These are phyloP conservation scores for Epizoanthus fatuus DNA, from an alignment of 92 coral and sea anemone species.

Conservation along the genomic window DNA sequence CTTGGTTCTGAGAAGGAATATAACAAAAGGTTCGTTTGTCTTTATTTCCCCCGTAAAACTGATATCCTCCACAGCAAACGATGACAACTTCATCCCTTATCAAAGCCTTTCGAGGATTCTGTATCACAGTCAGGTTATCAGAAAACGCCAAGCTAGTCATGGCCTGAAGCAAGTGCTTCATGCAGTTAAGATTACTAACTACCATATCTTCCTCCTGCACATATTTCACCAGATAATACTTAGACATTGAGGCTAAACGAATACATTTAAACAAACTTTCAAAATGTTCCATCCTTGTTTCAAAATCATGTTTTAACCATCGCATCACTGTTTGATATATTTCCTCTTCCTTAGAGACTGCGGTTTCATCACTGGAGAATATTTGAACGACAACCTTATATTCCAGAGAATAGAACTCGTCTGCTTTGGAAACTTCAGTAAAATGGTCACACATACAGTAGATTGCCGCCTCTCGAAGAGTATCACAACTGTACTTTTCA, in stretches of 20 bases:
- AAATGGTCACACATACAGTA: slow-evolving; percentile 58
- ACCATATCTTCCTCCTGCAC: slow-evolving; percentile 70
- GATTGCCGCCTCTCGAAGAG: slow-evolving; percentile 54
- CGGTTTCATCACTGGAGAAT: slow-evolving; percentile 64
- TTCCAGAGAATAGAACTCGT: slow-evolving; percentile 54
- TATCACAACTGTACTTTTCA: slow-evolving; percentile 54
- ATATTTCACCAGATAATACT: slow-evolving; percentile 55
- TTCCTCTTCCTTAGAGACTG: slow-evolving; percentile 71
- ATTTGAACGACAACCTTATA: slow-evolving; percentile 41
- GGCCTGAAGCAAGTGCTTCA: slow-evolving; percentile 56
- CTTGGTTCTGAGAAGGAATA: slow-evolving; percentile 47
- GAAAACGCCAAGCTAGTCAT: slow-evolving; percentile 44
- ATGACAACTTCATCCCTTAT: slow-evolving; percentile 49
- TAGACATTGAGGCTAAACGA: slow-evolving; percentile 72
- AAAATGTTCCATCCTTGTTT: slow-evolving; percentile 59
- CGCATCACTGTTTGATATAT: slow-evolving; percentile 72
- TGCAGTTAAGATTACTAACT: slow-evolving; percentile 42
- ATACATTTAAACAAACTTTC: slow-evolving; percentile 60
- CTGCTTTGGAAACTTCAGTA: slow-evolving; percentile 46
- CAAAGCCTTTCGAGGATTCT: slow-evolving; percentile 61
- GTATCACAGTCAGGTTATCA: slow-evolving; percentile 7
- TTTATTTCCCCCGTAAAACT: slow-evolving; percentile 52
- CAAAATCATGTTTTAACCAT: slow-evolving; percentile 76
- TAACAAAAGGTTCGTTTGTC: slow-evolving; percentile 52
- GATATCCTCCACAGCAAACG: slow-evolving; percentile 67